These are phyloP conservation scores for Exaiptasia diaphana DNA, from an alignment of 64 coral and sea anemone species.

Conservation along the genomic window DNA sequence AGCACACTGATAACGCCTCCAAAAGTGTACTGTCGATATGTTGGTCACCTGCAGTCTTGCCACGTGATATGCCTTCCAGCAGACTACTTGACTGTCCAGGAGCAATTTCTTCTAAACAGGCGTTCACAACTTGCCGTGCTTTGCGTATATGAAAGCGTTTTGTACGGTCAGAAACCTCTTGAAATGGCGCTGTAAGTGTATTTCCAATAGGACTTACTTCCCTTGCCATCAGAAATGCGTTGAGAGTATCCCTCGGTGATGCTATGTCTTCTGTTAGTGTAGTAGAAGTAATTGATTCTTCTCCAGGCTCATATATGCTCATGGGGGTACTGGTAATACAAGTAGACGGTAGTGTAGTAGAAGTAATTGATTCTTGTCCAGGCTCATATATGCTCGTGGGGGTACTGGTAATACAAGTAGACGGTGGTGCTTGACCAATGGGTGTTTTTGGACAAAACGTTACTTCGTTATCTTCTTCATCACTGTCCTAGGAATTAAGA, in stretches of 20 bases:
- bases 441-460: too few relatives aligned
- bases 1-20: neutral
- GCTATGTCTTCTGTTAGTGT: too few relatives aligned
- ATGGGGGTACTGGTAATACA: neutral
- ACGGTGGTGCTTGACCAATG: too few relatives aligned
- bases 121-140: conserved; percentile 26
- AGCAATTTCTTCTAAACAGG: conserved; percentile 62
- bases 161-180: conserved; percentile 30
- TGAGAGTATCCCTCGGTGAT: conserved; percentile 21
- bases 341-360: too few relatives aligned
- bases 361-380: too few relatives aligned
- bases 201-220: conserved; percentile 50
- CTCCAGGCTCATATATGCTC: neutral
- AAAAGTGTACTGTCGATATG: neutral
- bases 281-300: neutral
- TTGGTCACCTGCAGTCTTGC: neutral
- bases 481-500: too few relatives aligned
- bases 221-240: conserved; percentile 16
- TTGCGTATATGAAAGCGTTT: conserved; percentile 46
- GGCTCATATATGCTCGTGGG: too few relatives aligned
- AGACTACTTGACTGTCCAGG: conserved; percentile 44
- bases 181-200: conserved; percentile 40
- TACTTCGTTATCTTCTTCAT: too few relatives aligned
- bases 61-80: neutral
- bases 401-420: too few relatives aligned